Conservation (phyloP, 2,888 invertebrate species). For the Cryptocephalus primarius region DNA sequence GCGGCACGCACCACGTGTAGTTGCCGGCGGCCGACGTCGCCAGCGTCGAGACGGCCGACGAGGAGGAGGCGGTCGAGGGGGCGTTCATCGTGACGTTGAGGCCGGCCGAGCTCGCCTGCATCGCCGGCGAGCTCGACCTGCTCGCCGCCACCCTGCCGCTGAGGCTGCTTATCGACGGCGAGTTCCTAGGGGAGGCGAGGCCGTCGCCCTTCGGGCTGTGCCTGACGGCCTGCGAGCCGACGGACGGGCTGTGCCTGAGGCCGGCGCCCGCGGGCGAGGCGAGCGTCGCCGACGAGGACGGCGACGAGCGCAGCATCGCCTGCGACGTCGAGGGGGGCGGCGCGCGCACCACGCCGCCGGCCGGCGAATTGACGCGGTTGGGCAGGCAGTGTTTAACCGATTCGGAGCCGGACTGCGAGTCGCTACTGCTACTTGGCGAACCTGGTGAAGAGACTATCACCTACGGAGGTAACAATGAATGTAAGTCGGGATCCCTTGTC, state of each 20-base stretch:
- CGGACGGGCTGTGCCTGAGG: slow-evolving; percentile 16
- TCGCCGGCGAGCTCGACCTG: slow-evolving; percentile 35
- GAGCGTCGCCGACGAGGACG: slow-evolving; percentile 27
- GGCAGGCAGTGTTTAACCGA: slow-evolving; percentile 53
- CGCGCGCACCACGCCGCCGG: slow-evolving; percentile 29
- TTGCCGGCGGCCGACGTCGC: slow-evolving; percentile 28
- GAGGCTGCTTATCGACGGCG: slow-evolving; percentile 27
- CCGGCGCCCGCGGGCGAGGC: slow-evolving; percentile 30
- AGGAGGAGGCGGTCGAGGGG: slow-evolving; percentile 30
- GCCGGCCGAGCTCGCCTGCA: slow-evolving; percentile 49
- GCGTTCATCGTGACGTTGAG: slow-evolving; percentile 49
- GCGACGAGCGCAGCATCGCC: slow-evolving; percentile 34
- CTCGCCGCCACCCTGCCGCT: slow-evolving; percentile 24
- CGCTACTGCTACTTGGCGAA: slow-evolving; percentile 69
- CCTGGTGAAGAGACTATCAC: slow-evolving; percentile 63
- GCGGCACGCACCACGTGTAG: slow-evolving; percentile 12
- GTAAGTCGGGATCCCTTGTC: slow-evolving; percentile 5
- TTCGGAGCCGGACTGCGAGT: slow-evolving; percentile 70
- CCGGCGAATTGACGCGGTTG: slow-evolving; percentile 35
- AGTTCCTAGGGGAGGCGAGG: slow-evolving; percentile 23
- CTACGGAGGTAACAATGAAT: slow-evolving; percentile 27
- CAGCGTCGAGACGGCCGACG: slow-evolving; percentile 29
- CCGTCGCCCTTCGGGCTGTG: slow-evolving; percentile 9
- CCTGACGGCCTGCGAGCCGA: slow-evolving; percentile 20
- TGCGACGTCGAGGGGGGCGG: slow-evolving; percentile 36